Base-by-base conservation (phyloP, 2,113 vertebrate genomes). In the Gambusia affinis region DNA sequence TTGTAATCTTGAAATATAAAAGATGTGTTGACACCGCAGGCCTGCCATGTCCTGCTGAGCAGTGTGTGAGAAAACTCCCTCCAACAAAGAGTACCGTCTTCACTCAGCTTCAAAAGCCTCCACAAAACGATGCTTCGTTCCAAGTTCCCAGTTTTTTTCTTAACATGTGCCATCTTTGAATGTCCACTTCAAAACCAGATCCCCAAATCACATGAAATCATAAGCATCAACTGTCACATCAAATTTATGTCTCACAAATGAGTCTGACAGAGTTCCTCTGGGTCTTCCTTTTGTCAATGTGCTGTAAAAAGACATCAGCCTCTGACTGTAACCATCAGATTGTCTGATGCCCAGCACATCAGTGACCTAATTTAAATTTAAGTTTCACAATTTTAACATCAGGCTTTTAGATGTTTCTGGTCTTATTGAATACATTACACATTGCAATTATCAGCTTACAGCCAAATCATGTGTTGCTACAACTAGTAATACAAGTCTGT, bases 191-290 rank as follows among this genome's bases (percentile, higher is more conserved):
- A 76, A 39, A 67, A 70, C 73, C 17, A 44, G 70, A 83, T 91
- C 82, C 75, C 72, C 74, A 67, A 87, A 85, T 88, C 81, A 85
- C 76, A 78, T 44, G 7, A 85, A 87, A 83, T 79, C 83, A 84
- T 78, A 81, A 86, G 80, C 85, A 27, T 81, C 81, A 85, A 73
- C 72, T 69, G 67, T 87, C 89, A 89, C 76, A 81, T 88, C 67
- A 64, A 75, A 84, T 86, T 79, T 78, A 73, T 75, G 42, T 83
- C 77, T 73, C 68, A 68, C 67, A 84, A 84, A 75, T 51, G 62
- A 84, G 63, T 85, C 54, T 77, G 85, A 84, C 78, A 78, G 75
- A 87, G 35, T 87, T 81, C 67, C 78, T 73, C 77, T 80, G 74
- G 87, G 75, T 81, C 67, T 72, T 19, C 67, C 74, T 86, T 81